These are phyloP conservation scores for Buceros bicornis DNA, from an alignment of 2,797 vertebrate genomes.

Conservation along the genomic window DNA sequence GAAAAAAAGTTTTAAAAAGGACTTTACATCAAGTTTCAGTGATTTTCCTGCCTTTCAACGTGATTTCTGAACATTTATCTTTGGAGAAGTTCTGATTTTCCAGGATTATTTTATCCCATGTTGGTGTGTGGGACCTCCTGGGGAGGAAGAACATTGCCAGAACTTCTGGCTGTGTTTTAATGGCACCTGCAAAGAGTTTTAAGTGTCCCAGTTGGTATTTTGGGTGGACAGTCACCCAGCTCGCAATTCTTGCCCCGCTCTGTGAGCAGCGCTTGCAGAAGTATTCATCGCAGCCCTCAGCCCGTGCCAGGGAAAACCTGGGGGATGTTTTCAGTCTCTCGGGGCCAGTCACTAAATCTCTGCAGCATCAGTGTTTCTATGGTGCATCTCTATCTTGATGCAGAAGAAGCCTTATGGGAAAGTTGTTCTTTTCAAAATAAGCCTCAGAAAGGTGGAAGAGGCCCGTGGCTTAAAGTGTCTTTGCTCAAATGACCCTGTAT, in stretches of 20 bases:
- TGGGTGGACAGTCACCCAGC: neutral
- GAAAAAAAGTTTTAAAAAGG: neutral
- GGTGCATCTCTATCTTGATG: neutral
- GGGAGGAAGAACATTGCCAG: neutral
- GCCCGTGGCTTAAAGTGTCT: neutral
- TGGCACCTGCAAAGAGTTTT: neutral
- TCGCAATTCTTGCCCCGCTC: neutral
- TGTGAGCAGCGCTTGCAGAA: neutral
- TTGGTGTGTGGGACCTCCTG: fast-evolving
- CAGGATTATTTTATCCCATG: neutral
- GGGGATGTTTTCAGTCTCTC: neutral
- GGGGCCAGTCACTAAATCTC: neutral
- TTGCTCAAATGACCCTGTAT: neutral
- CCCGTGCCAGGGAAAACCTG: neutral
- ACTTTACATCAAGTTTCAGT: neutral
- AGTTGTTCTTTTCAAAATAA: neutral
- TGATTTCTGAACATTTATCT: neutral
- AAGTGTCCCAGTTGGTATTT: neutral
- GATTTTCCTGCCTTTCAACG: neutral
- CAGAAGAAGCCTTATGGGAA: neutral
- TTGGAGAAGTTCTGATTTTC: neutral
- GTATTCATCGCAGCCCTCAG: neutral
- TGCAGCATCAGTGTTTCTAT: neutral
- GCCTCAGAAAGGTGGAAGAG: neutral
- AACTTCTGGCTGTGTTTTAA: neutral